A percentile compares a stretch with the other conserved stretches of the same genome.
Conservation (phyloP, 2,113 vertebrate genomes). For the Mola mola region DNA sequence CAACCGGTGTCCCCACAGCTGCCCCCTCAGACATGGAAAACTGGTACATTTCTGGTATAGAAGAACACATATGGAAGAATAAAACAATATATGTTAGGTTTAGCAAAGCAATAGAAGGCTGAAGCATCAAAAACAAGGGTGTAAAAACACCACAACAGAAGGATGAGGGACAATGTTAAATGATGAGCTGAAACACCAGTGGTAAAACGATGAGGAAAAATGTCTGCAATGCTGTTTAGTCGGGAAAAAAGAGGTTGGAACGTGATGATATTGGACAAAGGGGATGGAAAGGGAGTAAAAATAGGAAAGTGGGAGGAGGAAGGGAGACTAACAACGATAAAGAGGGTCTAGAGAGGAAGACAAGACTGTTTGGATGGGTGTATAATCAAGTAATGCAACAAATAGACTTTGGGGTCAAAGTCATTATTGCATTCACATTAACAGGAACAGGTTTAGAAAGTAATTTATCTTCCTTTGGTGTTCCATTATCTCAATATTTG, state of each 20-base stretch:
- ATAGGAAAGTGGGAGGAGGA: conserved; percentile 18
- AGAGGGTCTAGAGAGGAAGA: conserved; percentile 2
- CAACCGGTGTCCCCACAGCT: conserved; percentile 88
- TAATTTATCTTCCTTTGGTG: background rate
- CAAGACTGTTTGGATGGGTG: background rate
- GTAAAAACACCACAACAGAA: background rate
- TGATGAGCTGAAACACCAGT: background rate
- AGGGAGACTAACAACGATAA: conserved; percentile 26
- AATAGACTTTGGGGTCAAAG: background rate
- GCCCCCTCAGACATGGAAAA: conserved; percentile 91
- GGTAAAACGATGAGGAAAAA: conserved; percentile 14
- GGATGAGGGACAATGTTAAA: background rate
- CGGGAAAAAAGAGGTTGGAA: conserved; percentile 10
- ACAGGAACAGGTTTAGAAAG: background rate
- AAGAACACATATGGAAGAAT: conserved; percentile 3
- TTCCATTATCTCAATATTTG: background rate
- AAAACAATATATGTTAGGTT: conserved; percentile 15
- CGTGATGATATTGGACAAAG: background rate
- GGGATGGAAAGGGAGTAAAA: conserved; percentile 37
- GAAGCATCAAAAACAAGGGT: background rate
- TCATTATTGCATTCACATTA: background rate
- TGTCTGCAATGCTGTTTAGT: background rate
- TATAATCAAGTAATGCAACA: conserved; percentile 17
- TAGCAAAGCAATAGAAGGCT: background rate
- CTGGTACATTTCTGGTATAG: conserved; percentile 93